These are phyloP conservation scores for Pycnomerus fuliginosus DNA, from an alignment of 2,888 invertebrate genomes.

Conservation along the genomic window DNA sequence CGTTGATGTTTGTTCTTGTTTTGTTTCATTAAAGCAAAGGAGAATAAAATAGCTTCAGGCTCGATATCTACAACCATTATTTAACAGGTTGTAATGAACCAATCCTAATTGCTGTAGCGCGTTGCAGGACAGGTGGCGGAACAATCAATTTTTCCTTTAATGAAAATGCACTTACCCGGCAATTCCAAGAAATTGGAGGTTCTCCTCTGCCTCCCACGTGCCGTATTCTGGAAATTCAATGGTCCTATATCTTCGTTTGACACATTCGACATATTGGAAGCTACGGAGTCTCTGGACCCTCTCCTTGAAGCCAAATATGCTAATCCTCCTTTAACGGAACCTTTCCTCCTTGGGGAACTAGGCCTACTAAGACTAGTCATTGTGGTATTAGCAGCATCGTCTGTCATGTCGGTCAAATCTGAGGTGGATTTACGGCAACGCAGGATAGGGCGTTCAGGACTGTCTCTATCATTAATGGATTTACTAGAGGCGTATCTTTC, in stretches of 20 bases:
- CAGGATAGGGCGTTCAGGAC: slow-evolving; percentile 46
- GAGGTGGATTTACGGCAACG: slow-evolving; percentile 75
- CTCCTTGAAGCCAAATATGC: slow-evolving; percentile 83
- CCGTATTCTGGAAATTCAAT: slow-evolving; percentile 75
- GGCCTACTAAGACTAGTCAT: slow-evolving; percentile 64
- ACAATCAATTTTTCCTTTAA: no score
- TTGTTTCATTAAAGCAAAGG: no score
- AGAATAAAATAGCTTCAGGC: no score
- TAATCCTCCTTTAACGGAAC: slow-evolving; percentile 67
- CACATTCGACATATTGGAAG: slow-evolving; percentile 67
- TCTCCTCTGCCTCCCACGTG: slow-evolving; percentile 73
- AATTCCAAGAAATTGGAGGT: slow-evolving; percentile 86
- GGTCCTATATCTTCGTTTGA: slow-evolving; percentile 83
- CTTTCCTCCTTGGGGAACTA: slow-evolving; percentile 67
- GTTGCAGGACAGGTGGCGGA: no score
- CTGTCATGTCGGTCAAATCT: slow-evolving; percentile 66
- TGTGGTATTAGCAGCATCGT: slow-evolving; percentile 58
- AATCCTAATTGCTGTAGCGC: no score
- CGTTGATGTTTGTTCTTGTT: no score
- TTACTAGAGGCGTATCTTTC: slow-evolving; percentile 46
- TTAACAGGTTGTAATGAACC: no score
- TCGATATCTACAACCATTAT: no score
- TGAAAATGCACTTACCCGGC: slow-evolving; percentile 62
- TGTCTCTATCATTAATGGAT: slow-evolving; percentile 52
- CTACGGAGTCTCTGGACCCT: slow-evolving; percentile 72